Percentiles rank a stretch among this genome's conserved stretches.
Conservation (phyloP, 2,888 invertebrate genomes). For the Eremobia ochroleuca region DNA sequence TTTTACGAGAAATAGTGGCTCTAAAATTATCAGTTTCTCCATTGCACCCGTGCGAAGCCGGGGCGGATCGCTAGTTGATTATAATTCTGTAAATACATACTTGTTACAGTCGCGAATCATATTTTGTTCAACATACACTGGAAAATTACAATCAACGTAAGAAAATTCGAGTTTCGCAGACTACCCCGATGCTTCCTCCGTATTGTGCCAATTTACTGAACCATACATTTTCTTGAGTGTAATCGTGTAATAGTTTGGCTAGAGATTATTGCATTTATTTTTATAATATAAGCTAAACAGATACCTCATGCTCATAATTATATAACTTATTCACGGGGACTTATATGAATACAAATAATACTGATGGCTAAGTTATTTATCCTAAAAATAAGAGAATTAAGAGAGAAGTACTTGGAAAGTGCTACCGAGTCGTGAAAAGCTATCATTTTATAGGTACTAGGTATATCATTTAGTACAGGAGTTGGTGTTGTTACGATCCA, state of each 20-base stretch:
- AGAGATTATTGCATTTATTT: background rate
- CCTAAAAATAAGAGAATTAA: background rate
- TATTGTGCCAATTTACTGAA: background rate
- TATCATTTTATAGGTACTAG: constrained; percentile 25
- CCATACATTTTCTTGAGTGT: background rate
- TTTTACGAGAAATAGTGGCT: no score
- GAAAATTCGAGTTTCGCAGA: background rate
- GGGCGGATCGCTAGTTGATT: no score
- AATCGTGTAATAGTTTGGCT: background rate
- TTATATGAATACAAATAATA: background rate
- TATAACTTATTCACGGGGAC: background rate
- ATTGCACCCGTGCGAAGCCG: no score
- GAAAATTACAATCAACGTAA: no score
- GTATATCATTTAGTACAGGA: constrained; percentile 1
- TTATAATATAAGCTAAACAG: background rate
- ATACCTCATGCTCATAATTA: background rate
- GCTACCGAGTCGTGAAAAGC: constrained; percentile 12
- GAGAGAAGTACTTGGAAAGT: background rate
- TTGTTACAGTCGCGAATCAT: no score
- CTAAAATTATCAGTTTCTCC: no score
- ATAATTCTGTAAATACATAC: no score
- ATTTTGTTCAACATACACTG: no score
- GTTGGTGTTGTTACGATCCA: constrained; percentile 31
- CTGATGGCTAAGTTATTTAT: background rate
- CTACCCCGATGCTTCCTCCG: background rate